Evolutionary conservation across 2,888 invertebrate species (phyloP).

Genomic region (Osedax fenrisi): DNA sequence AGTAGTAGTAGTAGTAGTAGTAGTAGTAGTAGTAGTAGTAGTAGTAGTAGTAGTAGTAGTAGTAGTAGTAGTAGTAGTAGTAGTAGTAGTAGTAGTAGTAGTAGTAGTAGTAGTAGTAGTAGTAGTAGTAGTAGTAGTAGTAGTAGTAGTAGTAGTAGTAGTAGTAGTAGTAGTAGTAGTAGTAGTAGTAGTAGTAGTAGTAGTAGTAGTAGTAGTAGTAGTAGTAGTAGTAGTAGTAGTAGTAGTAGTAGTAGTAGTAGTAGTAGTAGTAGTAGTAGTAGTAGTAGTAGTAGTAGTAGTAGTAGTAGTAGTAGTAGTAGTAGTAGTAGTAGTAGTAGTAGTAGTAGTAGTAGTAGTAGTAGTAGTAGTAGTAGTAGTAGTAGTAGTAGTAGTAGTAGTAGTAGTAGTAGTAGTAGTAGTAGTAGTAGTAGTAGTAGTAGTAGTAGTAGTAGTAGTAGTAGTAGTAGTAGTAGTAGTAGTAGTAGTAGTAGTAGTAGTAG

Average conservation of each 20-base stretch:
- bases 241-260: constrained; percentile 22
- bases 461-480: constrained; percentile 3
- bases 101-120: background rate
- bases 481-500: constrained; percentile 2
- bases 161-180: constrained; percentile 20
- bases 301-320: constrained; percentile 23
- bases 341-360: constrained; percentile 18
- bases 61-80: background rate
- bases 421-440: constrained; percentile 1
- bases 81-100: constrained; percentile 23
- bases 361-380: background rate
- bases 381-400: background rate
- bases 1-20: constrained; percentile 2
- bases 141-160: background rate
- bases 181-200: constrained; percentile 19
- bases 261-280: constrained; percentile 26
- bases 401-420: constrained; percentile 4
- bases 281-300: constrained; percentile 27
- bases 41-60: background rate
- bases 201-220: constrained; percentile 21
- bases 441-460: constrained; percentile 1
- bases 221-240: constrained; percentile 20
- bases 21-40: background rate
- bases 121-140: constrained; percentile 4
- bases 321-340: constrained; percentile 21